Conservation (phyloP, 2,113 vertebrate species). For the Polypterus senegalus region DNA sequence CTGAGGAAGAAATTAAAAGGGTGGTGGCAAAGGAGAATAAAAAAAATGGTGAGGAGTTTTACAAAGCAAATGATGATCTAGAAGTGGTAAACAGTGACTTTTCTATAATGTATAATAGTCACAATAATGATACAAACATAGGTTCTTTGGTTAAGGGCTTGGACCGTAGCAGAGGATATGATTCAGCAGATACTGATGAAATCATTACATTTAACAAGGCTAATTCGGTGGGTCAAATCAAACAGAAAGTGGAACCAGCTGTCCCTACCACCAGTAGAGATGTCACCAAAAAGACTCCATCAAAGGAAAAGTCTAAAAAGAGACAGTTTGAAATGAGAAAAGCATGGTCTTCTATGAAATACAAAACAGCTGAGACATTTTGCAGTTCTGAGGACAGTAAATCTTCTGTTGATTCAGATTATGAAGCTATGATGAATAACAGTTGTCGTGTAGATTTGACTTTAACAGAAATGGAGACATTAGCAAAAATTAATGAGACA, state of each 20-base stretch:
- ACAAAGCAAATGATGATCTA: constrained; percentile 40
- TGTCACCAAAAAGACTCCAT: too few species aligned
- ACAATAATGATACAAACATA: constrained; percentile 12
- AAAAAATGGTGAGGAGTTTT: constrained; percentile 9
- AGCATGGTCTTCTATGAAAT: constrained; percentile 5
- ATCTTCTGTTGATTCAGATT: constrained; percentile 51
- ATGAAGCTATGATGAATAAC: constrained; percentile 64
- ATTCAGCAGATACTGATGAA: constrained; percentile 80
- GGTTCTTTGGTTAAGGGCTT: background rate
- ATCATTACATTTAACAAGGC: constrained; percentile 56
- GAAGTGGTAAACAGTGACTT: constrained; percentile 70
- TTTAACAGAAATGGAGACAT: constrained; percentile 56
- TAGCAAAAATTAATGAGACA: constrained; percentile 31
- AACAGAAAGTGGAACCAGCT: too few species aligned
- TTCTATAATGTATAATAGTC: constrained; percentile 33
- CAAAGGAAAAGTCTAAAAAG: too few species aligned
- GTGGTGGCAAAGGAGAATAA: constrained; percentile 36
- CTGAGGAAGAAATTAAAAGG: constrained; percentile 59
- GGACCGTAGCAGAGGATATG: constrained; percentile 35
- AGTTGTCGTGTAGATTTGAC: constrained; percentile 58
- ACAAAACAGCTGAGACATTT: background rate
- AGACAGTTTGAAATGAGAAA: constrained; percentile 1
- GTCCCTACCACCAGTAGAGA: too few species aligned
- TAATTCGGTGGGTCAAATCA: background rate
- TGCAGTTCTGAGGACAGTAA: constrained; percentile 21